Base-by-base conservation (phyloP, 2,888 invertebrate species). In the Acleris sparsana region DNA sequence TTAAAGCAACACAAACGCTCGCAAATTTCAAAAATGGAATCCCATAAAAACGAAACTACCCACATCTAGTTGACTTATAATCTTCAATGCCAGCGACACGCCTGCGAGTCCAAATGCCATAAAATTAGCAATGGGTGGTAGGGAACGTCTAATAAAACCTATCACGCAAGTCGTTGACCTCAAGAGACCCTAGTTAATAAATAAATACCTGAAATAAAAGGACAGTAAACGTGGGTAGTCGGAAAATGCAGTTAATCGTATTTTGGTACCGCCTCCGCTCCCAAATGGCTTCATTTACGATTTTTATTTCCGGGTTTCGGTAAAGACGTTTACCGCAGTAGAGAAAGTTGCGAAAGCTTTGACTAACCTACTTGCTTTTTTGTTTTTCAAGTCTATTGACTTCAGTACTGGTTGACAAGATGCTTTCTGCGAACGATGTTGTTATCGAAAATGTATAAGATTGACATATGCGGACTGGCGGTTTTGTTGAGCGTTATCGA, bases 181-280 rank as follows among this genome's bases (percentile, higher is more conserved):
- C 71, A 67, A 70, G 70, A 69, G 46, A 56, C 68, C 62, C 58
- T 63, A 73, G 69, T 70, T 77, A 79, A 86, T 88, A 87, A 89
- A 90, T 91, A 89, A 89, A 82, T 86, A 92, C 92, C 89, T 91
- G 89, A 91, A 88, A 90, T 92, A 91, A 92, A 92, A 89, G 87
- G 83, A 89, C 87, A 86, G 84, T 91, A 89, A 92, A 92, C 82
- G 86, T 76, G 81, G 81, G 80, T 79, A 78, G 81, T 84, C 85
- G 84, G 80, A 84, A 85, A 88, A 88, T 82, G 90, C 83, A 90
- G 86, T 92, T 92, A 92, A 92, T 90, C 86, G 86, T 84, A 82
- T 86, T 85, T 80, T 80, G 85, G 85, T 84, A 85, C 86, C 84
- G 86, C 83, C 85, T 81, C 83, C 73, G 82, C 79, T 84, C 83